A percentile compares a stretch with the other conserved stretches of the same genome.
phyloP scores from a whole-genome alignment of 2,113 vertebrate species.

The Balaenoptera acutorostrata region DNA sequence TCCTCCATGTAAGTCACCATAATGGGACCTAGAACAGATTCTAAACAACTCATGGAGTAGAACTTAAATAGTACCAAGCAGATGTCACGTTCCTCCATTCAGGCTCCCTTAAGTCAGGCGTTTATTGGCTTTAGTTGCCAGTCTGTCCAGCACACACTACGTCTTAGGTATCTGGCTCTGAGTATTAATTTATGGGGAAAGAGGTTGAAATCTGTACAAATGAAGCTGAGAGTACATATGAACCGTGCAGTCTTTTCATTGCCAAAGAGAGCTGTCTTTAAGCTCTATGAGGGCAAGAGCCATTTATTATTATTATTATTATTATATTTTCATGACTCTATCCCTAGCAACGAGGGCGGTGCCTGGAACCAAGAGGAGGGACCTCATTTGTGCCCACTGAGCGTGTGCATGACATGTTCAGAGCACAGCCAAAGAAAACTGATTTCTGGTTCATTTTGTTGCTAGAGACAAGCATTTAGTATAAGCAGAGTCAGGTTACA shows the following conservation, averaged over 20 bases:
- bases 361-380: not conserved
- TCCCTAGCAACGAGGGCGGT: no score
- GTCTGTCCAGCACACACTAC: not conserved
- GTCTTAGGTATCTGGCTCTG: not conserved
- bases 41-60: slow-evolving; percentile 7
- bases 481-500: not conserved
- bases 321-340: not conserved
- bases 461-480: slow-evolving; percentile 8
- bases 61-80: slow-evolving; percentile 36
- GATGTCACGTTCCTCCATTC: not conserved
- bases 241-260: not conserved
- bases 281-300: not conserved
- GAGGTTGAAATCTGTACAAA: not conserved
- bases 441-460: slow-evolving; percentile 60
- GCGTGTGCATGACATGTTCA: not conserved
- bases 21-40: not conserved
- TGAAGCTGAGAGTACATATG: not conserved
- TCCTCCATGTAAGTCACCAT: slow-evolving; percentile 24
- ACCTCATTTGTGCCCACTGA: not conserved
- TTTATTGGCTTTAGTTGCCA: not conserved
- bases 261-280: not conserved
- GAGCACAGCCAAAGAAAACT: not conserved
- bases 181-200: not conserved
- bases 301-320: not conserved
- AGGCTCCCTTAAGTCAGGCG: not conserved